Evolutionary conservation across 2,797 vertebrate species (phyloP).

Genomic region (Nothura maculosa): DNA sequence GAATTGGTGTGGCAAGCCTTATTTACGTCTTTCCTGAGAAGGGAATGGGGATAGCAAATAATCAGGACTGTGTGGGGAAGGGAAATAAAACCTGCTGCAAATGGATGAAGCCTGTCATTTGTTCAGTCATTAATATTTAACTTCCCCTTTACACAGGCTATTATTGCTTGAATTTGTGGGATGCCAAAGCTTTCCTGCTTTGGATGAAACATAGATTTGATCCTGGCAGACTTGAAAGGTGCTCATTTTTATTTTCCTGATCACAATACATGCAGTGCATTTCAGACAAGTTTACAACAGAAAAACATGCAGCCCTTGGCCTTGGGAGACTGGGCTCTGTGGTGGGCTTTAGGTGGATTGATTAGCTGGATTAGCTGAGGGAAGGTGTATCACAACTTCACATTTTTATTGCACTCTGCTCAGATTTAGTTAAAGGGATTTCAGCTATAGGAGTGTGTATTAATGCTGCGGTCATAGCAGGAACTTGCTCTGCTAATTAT

Average conservation of each 20-base stretch:
- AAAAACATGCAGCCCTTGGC: background rate
- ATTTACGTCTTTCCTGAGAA: background rate
- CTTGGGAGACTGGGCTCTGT: background rate
- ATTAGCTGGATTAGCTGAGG: background rate
- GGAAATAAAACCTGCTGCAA: slow-evolving; percentile 38
- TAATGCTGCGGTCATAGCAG: background rate
- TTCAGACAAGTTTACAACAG: background rate
- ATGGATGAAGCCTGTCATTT: slow-evolving; percentile 54
- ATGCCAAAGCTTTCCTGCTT: slow-evolving; percentile 21
- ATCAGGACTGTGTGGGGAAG: background rate
- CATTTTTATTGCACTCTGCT: background rate
- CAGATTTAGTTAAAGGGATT: background rate
- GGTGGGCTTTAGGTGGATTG: too few species aligned
- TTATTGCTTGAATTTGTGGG: slow-evolving; percentile 53
- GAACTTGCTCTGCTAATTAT: background rate
- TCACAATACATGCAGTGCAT: background rate
- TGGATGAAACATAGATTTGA: slow-evolving; percentile 6
- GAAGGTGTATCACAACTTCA: background rate
- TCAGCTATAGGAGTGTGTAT: background rate
- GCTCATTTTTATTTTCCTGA: background rate
- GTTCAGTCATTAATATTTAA: slow-evolving; percentile 75
- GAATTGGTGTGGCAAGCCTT: background rate
- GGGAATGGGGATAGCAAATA: background rate
- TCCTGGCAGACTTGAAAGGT: slow-evolving; percentile 16
- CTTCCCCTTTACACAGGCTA: slow-evolving; percentile 62